Evolutionary conservation across 2,888 invertebrate species (phyloP).

Genomic region (Pogonocherus hispidulus): DNA sequence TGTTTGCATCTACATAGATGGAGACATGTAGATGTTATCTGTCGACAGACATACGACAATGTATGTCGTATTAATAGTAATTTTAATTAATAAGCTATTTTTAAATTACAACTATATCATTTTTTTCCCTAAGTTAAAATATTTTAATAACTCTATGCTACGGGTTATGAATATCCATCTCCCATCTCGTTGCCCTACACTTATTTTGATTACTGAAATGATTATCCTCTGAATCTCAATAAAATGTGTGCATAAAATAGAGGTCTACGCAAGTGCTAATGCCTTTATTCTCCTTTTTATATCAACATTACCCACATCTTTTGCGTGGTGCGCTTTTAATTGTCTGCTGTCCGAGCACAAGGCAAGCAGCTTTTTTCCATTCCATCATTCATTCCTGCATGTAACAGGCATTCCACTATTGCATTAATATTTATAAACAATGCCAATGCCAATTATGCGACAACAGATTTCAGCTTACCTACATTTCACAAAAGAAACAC

Average conservation of each 20-base stretch:
- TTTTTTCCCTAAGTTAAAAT: too few relatives aligned
- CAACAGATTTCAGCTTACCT: conserved; percentile 29
- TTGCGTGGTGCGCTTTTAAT: background rate
- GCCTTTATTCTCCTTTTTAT: background rate
- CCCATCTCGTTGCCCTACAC: background rate
- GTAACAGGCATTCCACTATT: conserved; percentile 32
- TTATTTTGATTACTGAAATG: background rate
- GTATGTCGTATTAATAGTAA: too few relatives aligned
- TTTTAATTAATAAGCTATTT: too few relatives aligned
- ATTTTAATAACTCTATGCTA: too few relatives aligned
- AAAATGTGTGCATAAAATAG: background rate
- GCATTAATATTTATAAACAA: conserved; percentile 46
- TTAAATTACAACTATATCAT: too few relatives aligned
- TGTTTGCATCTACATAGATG: too few relatives aligned
- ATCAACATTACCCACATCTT: conserved; percentile 15
- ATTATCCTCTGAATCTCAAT: background rate
- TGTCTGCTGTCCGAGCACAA: conserved; percentile 26
- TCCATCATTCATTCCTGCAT: conserved; percentile 31
- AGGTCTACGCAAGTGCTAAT: background rate
- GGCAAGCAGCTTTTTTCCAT: conserved; percentile 37
- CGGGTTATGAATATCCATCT: background rate
- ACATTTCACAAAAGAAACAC: conserved; percentile 11
- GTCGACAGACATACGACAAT: too few relatives aligned
- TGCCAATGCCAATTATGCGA: conserved; percentile 41
- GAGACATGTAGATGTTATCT: too few relatives aligned